Evolutionary conservation across 1,140 invertebrate genomes (phyloP), one percentile per base, ranked within the genome.

Genomic region (Mycetomoellerius zeteki): DNA sequence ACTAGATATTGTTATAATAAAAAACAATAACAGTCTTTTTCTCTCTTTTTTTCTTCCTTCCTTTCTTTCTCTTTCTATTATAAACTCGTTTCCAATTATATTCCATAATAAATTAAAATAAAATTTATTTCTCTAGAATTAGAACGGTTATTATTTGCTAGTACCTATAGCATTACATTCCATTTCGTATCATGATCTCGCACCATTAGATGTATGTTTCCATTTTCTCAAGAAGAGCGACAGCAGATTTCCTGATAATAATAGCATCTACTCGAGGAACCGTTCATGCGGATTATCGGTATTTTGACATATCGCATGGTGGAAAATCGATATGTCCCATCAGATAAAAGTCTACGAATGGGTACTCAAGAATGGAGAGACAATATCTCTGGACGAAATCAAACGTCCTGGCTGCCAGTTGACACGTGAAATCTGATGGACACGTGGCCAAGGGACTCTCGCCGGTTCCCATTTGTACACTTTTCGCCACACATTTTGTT

Each of bases 351-450:
- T 65, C 69, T 52, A 37, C 67, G 77, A 86, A 87, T 69, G 89
- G 84, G 73, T 85, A 84, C 85, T 89, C 64, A 62, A 33, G 67
- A 58, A 73, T 43, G 58, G 10, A 64, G 10, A 47, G 91, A 92
- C 88, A 85, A 71, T 92, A 92, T 92, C 91, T 85, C 10, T n/a
- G 56, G 27, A 71, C 87, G 60, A 82, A 78, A 92, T 92, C 90
- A 62, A 82, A 85, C 90, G 72, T 91, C 69, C 71, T 21, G 27
- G 71, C 1, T 52, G 60, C 56, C 19, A 50, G 47, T 43, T 90
- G 87, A 91, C 78, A 89, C 82, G 69, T 72, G 82, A 87, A 90
- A 88, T 91, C 81, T 81, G 85, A 92, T 78, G 71, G 89, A 86
- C 73, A 69, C 73, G 52, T 60, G 85, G 60, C 27, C 67, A 56